Evolutionary conservation across 2,113 vertebrate genomes (phyloP).

Genomic region (Sinosuthora webbiana): DNA sequence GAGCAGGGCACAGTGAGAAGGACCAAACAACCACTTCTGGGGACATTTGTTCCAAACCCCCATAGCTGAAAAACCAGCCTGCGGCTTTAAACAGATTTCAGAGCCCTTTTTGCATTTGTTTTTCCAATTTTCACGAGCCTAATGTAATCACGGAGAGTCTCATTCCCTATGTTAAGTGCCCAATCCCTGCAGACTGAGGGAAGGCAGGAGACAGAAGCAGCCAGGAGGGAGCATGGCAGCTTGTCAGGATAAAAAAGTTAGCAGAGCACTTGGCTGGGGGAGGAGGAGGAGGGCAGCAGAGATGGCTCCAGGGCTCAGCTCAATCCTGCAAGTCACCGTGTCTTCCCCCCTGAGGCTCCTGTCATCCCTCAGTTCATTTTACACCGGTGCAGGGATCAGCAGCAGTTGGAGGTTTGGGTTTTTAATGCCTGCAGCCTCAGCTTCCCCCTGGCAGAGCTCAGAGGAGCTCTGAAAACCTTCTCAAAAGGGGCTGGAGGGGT

Average conservation of each 20-base stretch:
- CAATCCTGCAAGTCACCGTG: not conserved
- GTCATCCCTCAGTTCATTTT: not conserved
- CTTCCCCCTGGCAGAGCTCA: not conserved
- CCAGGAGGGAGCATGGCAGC: not conserved
- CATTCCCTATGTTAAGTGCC: not conserved
- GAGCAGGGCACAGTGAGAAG: not conserved
- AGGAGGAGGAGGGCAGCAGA: not conserved
- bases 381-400: not conserved
- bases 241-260: not conserved
- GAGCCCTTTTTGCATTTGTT: not conserved
- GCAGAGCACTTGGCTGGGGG: not conserved
- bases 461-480: slow-evolving; percentile 18
- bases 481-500: not conserved
- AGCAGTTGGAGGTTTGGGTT: not conserved
- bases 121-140: not conserved
- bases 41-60: not conserved
- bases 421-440: not conserved
- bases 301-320: not conserved
- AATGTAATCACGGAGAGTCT: not conserved
- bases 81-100: not conserved
- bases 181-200: not conserved
- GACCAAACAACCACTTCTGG: rapidly evolving
- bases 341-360: not conserved
- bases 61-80: not conserved
- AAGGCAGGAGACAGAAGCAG: not conserved